Evolutionary conservation across 2,888 invertebrate genomes (phyloP).

Genomic region (Caenorhabditis sp.): DNA sequence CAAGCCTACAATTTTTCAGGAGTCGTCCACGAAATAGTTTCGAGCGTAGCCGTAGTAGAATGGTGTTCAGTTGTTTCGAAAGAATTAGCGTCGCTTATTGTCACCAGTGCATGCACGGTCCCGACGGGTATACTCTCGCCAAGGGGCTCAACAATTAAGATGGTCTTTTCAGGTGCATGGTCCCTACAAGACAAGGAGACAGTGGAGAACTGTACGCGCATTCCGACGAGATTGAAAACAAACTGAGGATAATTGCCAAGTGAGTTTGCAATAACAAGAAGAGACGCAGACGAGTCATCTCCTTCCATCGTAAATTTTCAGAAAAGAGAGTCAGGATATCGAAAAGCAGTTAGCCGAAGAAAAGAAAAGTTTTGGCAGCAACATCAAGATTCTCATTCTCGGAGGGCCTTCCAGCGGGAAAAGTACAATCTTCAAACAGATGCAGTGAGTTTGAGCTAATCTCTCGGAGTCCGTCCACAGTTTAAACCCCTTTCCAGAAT

Average conservation of each 20-base stretch:
- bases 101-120: conserved; percentile 47
- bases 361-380: conserved; percentile 10
- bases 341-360: conserved; percentile 25
- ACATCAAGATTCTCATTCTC: conserved; percentile 52
- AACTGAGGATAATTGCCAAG: conserved; percentile 42
- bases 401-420: conserved; percentile 62
- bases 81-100: conserved; percentile 26
- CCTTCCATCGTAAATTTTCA: conserved; percentile 23
- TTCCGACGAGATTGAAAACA: conserved; percentile 39
- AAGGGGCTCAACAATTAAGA: too few relatives aligned
- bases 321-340: conserved; percentile 38
- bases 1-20: too few relatives aligned
- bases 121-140: conserved; percentile 26
- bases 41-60: neutral
- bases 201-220: conserved; percentile 22
- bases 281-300: too few relatives aligned
- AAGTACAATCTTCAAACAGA: conserved; percentile 63
- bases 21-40: too few relatives aligned
- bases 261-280: neutral
- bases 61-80: conserved; percentile 28
- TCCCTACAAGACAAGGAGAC: conserved; percentile 42
- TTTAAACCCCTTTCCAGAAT: conserved; percentile 76
- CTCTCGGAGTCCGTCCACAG: too few relatives aligned
- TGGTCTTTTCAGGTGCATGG: conserved; percentile 43
- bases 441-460: conserved; percentile 62